Evolutionary conservation across 2,113 vertebrate genomes (phyloP), one percentile per base, ranked within the genome.

Genomic region (Leucopternis melanops): DNA sequence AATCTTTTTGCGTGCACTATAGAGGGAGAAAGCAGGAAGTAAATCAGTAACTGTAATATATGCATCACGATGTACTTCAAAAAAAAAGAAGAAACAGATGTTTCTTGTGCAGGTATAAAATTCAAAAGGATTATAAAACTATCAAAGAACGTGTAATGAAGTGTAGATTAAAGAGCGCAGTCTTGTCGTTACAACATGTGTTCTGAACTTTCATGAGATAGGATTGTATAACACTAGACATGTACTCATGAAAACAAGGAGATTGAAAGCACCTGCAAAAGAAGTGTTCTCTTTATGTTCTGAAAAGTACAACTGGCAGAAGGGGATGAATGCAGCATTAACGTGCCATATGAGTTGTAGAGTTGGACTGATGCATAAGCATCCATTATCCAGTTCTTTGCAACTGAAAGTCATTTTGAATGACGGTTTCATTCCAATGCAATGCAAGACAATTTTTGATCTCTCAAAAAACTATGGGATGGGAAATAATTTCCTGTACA

Each of bases 31-130:
- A 89, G 21, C 1, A 42, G 29, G 32, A 87, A 91, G 65, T 36
- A 86, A 92, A 96, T 86, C 9, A 54, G 29, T 90, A 81, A 69
- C 25, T 89, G 34, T 75, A 89, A 92, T 90, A 34, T 8, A 71
- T 78, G 40, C 69, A 82, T 87, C 45, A 81, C 26, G 58, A 84
- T 63, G 22, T 71, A 84, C 29, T 69, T 90, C 0, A 9, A 38
- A 83, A 82, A 59, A 44, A n/a, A 50, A 67, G 29, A 90, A 92
- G 20, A 45, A 81, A 79, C 69, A 88, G 44, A 79, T 91, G 61
- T 66, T 92, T 77, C 49, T 88, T 90, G n/a, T 66, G 11, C 59
- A 93, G 88, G 90, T 54, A 95, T 90, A 96, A 96, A 86, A 96
- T 90, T 92, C 63, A 63, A 88, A 90, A 92, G 36, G 40, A 75